phyloP scores from a whole-genome alignment of 2,888 invertebrate species.

The Eristalinus aeneus region DNA sequence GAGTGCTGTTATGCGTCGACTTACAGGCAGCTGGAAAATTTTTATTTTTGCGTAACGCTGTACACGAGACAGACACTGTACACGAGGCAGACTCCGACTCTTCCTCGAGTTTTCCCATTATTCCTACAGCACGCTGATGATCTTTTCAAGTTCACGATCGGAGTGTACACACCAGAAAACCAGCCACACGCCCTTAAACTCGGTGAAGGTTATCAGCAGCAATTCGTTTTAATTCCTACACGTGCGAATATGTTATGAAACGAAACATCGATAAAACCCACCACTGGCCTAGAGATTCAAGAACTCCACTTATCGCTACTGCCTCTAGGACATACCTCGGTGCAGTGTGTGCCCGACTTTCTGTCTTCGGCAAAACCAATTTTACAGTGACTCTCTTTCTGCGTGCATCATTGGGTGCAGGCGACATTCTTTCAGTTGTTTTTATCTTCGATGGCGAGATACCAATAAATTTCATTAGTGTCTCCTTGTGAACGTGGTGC shows the following conservation, averaged over 20 bases:
- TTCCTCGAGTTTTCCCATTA: too few relatives aligned
- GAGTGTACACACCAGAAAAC: not conserved
- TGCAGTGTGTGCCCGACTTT: not conserved
- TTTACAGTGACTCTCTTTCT: not conserved
- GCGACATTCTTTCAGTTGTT: not conserved
- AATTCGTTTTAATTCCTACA: not conserved
- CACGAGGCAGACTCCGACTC: too few relatives aligned
- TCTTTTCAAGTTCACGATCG: not conserved
- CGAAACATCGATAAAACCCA: not conserved
- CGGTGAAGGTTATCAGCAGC: not conserved
- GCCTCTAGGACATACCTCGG: not conserved
- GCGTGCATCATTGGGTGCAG: not conserved
- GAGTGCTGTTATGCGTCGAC: too few relatives aligned
- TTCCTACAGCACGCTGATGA: not conserved
- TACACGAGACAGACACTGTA: too few relatives aligned
- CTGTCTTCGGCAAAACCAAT: not conserved
- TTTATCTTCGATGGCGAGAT: not conserved
- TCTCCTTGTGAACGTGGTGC: not conserved
- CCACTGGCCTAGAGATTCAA: constrained; percentile 1
- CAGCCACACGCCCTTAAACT: not conserved
- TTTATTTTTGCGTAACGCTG: too few relatives aligned
- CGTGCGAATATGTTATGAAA: not conserved
- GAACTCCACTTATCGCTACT: not conserved
- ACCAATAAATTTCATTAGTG: not conserved
- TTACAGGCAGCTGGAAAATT: too few relatives aligned